Percentiles rank a stretch among this genome's conserved stretches.
Evolutionary conservation across 1,140 invertebrate genomes (phyloP).

Genomic region (Lanistes nyassanus): DNA sequence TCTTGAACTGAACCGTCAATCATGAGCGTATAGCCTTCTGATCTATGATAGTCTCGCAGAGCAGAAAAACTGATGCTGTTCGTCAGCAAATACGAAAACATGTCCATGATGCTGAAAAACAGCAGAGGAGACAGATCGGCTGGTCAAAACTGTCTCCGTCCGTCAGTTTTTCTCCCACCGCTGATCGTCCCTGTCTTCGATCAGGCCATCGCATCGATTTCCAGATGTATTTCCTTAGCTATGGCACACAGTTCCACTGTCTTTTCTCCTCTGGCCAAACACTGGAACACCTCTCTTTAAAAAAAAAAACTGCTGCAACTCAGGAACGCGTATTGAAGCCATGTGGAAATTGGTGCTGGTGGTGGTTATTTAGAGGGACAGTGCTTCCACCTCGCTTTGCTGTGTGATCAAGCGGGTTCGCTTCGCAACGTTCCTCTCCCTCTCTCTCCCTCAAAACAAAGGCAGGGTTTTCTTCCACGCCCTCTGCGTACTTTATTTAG

Average conservation of each 20-base stretch:
- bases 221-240: background rate
- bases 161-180: background rate
- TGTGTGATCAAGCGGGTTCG: too few species aligned
- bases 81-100: conserved; percentile 1
- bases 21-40: background rate
- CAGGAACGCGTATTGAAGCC: too few species aligned
- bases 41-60: too few species aligned
- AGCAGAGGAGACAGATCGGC: background rate
- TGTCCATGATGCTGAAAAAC: too few species aligned
- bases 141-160: background rate
- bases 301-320: background rate
- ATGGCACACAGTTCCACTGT: background rate
- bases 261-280: background rate
- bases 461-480: too few species aligned
- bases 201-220: too few species aligned
- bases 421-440: too few species aligned
- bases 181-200: background rate
- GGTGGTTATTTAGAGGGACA: too few species aligned
- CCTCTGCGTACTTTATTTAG: too few species aligned
- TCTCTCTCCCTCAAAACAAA: too few species aligned
- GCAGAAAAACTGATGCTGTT: background rate
- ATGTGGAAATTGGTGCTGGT: too few species aligned
- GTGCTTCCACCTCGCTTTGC: too few species aligned
- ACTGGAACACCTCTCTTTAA: background rate
- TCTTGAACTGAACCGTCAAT: background rate